Evolutionary conservation across 1,140 invertebrate genomes (phyloP).

Genomic region (Odontomachus brunneus): DNA sequence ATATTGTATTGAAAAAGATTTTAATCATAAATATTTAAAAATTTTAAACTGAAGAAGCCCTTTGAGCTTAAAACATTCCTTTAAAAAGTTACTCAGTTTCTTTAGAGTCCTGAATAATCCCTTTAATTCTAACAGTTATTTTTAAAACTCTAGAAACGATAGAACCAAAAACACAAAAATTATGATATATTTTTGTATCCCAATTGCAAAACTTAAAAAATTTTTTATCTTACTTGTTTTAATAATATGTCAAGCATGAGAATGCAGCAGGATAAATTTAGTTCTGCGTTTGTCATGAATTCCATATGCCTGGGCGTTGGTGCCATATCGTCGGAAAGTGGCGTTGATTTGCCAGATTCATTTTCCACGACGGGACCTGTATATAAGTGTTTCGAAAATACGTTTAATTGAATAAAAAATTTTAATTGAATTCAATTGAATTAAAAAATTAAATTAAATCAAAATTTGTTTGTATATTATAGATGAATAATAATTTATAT

Average conservation of each 20-base stretch:
- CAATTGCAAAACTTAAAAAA: not conserved
- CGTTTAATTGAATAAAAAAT: not conserved
- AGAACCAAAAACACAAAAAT: too few species aligned
- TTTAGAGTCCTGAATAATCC: too few species aligned
- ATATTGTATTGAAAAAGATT: too few species aligned
- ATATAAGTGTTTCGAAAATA: not conserved
- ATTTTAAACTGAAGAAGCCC: too few species aligned
- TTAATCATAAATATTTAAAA: too few species aligned
- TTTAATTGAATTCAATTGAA: not conserved
- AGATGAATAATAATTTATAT: not conserved
- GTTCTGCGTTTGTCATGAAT: conserved; percentile 88
- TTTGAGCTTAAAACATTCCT: too few species aligned
- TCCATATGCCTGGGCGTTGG: conserved; percentile 87
- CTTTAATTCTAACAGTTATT: too few species aligned
- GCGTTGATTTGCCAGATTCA: conserved; percentile 89
- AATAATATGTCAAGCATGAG: conserved; percentile 98
- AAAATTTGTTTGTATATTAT: not conserved
- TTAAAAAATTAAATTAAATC: conserved; percentile 1
- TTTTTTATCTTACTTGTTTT: conserved; percentile 91
- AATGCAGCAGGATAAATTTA: conserved; percentile 96
- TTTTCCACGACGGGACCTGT: conserved; percentile 88
- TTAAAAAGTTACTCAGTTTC: too few species aligned
- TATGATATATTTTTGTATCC: too few species aligned
- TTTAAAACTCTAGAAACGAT: too few species aligned
- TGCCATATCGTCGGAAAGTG: conserved; percentile 90